Conservation (phyloP, 1,140 invertebrate genomes). For the Helicoverpa armigera region DNA sequence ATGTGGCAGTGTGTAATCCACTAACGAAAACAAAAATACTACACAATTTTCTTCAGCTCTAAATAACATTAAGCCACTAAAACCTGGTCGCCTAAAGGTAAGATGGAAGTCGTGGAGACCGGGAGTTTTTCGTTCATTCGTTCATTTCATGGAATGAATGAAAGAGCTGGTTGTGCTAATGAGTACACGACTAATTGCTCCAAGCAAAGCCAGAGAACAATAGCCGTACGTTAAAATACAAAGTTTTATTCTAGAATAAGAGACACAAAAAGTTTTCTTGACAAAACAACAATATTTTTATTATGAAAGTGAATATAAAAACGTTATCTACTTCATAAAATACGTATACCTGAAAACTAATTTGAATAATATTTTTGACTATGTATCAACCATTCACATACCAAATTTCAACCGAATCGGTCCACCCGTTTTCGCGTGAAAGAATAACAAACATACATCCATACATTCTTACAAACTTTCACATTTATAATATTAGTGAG, state of each 20-base stretch:
- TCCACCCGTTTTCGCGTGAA: too few relatives aligned
- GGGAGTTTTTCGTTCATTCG: conserved; percentile 29
- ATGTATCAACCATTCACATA: too few relatives aligned
- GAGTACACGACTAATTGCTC: conserved; percentile 32
- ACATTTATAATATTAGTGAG: too few relatives aligned
- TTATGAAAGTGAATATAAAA: too few relatives aligned
- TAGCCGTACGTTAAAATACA: conserved; percentile 29
- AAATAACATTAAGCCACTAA: background rate
- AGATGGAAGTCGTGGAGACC: conserved; percentile 12
- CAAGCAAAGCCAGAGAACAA: conserved; percentile 33
- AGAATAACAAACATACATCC: too few relatives aligned
- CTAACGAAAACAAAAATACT: background rate
- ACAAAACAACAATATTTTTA: background rate
- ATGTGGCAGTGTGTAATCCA: too few relatives aligned
- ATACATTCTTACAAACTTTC: too few relatives aligned
- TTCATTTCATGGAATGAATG: conserved; percentile 39
- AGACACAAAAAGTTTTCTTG: background rate
- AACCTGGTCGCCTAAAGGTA: background rate
- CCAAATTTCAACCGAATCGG: too few relatives aligned
- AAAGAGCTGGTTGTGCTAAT: conserved; percentile 38
- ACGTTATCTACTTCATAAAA: too few relatives aligned
- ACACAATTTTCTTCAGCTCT: background rate
- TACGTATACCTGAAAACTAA: too few relatives aligned
- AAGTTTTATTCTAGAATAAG: conserved; percentile 1
- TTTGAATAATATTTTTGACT: too few relatives aligned